Evolutionary conservation across 2,888 invertebrate species (phyloP), one percentile per base, ranked within the genome.

Genomic region (Phengaris arion): DNA sequence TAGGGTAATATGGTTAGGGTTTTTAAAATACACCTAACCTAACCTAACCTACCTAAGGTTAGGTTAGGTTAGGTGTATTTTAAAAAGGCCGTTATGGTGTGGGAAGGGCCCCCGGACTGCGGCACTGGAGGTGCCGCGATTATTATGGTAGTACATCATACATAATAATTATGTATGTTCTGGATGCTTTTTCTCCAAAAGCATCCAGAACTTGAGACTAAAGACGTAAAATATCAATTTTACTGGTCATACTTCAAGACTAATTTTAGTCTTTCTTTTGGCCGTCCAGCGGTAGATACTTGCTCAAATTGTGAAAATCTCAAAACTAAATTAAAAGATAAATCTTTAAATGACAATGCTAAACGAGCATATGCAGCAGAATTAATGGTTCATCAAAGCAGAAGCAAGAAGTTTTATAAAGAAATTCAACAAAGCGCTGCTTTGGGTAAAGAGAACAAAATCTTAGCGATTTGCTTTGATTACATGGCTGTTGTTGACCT

Each of bases 211-310:
- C n/a, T n/a, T n/a, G n/a, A n/a, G n/a, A n/a, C n/a, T n/a, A n/a
- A n/a, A 52, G 54, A 73, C 35, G 77, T 78, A 7, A 77, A 74
- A 51, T 78, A 78, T 64, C 76, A 77, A 48, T 75, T 78, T 75
- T 78, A 78, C 55, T 77, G 77, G 76, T 52, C 77, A 46, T 77
- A 75, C 64, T 78, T 78, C 74, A 77, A 64, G 68, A 74, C 15
- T 35, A 77, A 78, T 74, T 78, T 78, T 70, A 77, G 75, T 74
- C 75, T 77, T 74, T 75, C 77, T 35, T 78, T 78, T 77, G 78
- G 78, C 54, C 74, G 74, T 35, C 78, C 77, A 54, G 59, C 74
- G 54, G 75, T 77, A 45, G 76, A 77, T 76, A 74, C 77, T n/a
- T 77, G 77, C 76, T 68, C 74, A n/a, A 68, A 77, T 54, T 77